Evolutionary conservation across 2,113 vertebrate species (phyloP).

Genomic region (Aegithalos caudatus): DNA sequence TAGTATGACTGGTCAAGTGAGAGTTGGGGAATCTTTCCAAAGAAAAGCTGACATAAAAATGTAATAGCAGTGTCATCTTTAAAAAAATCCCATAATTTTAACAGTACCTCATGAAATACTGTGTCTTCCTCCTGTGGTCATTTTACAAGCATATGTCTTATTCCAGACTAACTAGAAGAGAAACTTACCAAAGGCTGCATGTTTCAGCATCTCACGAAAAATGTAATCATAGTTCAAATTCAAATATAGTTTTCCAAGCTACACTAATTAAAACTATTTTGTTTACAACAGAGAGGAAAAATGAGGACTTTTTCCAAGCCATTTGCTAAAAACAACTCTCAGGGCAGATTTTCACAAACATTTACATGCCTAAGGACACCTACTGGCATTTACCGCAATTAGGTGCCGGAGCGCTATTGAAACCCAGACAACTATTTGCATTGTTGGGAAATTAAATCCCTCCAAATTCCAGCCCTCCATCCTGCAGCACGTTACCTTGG

Average conservation of each 20-base stretch:
- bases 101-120: neutral
- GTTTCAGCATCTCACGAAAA: neutral
- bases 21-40: neutral
- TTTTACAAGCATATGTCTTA: neutral
- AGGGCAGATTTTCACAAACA: neutral
- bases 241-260: neutral
- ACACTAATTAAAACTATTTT: neutral
- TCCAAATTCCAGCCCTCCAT: neutral
- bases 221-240: neutral
- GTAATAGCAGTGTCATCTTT: neutral
- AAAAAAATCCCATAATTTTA: neutral
- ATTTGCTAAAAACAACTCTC: neutral
- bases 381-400: neutral
- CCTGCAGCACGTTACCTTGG: neutral
- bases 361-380: neutral
- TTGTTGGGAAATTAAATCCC: neutral
- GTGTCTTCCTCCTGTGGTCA: neutral
- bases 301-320: neutral
- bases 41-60: neutral
- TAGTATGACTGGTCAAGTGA: neutral
- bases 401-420: neutral
- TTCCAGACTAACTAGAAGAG: neutral
- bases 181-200: neutral
- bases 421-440: neutral
- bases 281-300: neutral